Conservation (phyloP, 2,888 invertebrate genomes). For the Zele albiditarsus region DNA sequence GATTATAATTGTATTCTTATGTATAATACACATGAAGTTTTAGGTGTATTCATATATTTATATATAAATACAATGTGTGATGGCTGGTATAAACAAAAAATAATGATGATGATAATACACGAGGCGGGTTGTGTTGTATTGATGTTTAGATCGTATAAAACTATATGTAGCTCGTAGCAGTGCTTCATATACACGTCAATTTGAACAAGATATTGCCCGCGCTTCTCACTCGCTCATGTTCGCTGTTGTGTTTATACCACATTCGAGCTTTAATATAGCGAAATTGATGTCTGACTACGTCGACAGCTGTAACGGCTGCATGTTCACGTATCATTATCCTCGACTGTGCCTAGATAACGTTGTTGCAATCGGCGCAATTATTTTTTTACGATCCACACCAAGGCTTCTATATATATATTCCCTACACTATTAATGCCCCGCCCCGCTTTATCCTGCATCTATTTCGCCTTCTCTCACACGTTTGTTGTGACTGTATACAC, state of each 20-base stretch:
- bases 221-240: neutral
- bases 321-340: constrained; percentile 69
- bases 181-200: neutral
- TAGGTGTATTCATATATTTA: neutral
- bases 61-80: neutral
- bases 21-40: constrained; percentile 11
- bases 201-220: constrained; percentile 8
- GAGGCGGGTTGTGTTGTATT: neutral
- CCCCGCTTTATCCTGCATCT: constrained; percentile 30
- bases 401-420: constrained; percentile 59
- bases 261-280: constrained; percentile 39
- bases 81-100: neutral
- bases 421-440: constrained; percentile 56
- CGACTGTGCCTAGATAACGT: constrained; percentile 63
- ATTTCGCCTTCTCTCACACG: constrained; percentile 25
- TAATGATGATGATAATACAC: neutral
- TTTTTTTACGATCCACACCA: constrained; percentile 67
- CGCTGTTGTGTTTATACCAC: neutral
- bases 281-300: constrained; percentile 53
- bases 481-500: neutral
- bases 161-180: neutral
- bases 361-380: constrained; percentile 69
- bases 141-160: constrained; percentile 7
- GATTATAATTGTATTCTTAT: constrained; percentile 51
- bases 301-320: constrained; percentile 57